Evolutionary conservation across 2,113 vertebrate genomes (phyloP), one percentile per base, ranked within the genome.

Genomic region (Triplophysa rosa): DNA sequence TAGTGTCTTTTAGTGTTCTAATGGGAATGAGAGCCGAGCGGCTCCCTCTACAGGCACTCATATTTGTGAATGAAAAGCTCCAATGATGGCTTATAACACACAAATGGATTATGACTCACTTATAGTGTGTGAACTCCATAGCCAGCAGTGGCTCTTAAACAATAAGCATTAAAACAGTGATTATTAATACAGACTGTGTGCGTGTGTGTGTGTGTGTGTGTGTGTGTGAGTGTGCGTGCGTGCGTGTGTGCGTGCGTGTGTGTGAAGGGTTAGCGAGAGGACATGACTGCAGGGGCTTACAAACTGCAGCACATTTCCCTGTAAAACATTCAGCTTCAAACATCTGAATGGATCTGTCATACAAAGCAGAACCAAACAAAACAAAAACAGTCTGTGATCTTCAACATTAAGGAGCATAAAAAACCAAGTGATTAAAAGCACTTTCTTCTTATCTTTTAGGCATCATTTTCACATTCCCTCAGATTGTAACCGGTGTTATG

Each of bases 31-130:
- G 68, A 11, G 8, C 11, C 16, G 29, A 23, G 26, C 54, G 33
- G 69, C 69, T 71, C 69, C 69, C 69, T 71, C 69, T 71, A 21
- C 68, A 71, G 68, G 52, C 52, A 5, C 10, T 71, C 33, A 5
- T 65, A 26, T 8, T 40, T 29, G 58, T 78, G 77, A 78, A 54
- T 37, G 11, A 52, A 72, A 49, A 65, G 62, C 49, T 52, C 54
- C 11, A 8, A 24, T 24, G 58, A 29, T 17, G 45, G n/a, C 40
- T 69, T 58, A 52, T 73, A 76, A 81, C 67, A 67, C 54, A 49
- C 59, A 33, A 67, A 72, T 59, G 62, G 64, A 78, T 67, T 16
- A 23, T 82, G 81, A 82, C 42, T 78, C 76, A 73, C 49, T 17
- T 82, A 54, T 67, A 17, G 70, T 71, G 59, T 77, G 67, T 69